Evolutionary conservation across 2,888 invertebrate genomes (phyloP).

Genomic region (Eristalinus sepulchralis): DNA sequence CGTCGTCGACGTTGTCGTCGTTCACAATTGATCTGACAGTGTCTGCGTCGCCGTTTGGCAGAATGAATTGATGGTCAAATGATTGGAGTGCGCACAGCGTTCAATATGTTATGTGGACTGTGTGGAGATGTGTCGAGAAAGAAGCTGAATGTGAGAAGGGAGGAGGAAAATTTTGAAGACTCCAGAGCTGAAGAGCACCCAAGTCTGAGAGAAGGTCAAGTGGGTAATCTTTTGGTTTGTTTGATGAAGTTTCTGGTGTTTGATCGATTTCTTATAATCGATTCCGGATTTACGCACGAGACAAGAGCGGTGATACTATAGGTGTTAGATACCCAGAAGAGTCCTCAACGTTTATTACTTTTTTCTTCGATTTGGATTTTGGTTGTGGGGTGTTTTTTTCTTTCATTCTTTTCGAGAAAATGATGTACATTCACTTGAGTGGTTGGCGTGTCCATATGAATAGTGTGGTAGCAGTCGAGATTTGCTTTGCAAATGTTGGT

Average conservation of each 20-base stretch:
- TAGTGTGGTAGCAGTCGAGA: too few relatives aligned
- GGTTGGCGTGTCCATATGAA: background rate
- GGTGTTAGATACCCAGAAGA: constrained; percentile 18
- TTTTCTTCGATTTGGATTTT: background rate
- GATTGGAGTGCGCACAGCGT: background rate
- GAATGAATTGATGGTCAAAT: constrained; percentile 37
- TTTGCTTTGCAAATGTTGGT: background rate
- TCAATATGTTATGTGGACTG: background rate
- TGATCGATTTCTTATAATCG: constrained; percentile 40
- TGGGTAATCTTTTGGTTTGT: constrained; percentile 58
- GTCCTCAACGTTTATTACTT: background rate
- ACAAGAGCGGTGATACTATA: constrained; percentile 7
- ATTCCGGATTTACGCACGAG: constrained; percentile 37
- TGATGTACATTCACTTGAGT: background rate
- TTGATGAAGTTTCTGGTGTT: constrained; percentile 49
- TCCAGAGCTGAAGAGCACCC: constrained; percentile 13
- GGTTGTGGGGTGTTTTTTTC: background rate
- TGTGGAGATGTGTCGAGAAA: background rate
- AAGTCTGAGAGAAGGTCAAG: constrained; percentile 57
- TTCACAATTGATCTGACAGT: background rate
- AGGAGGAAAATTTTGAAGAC: background rate
- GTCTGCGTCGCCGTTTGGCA: constrained; percentile 5
- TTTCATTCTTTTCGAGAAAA: background rate
- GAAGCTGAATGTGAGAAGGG: background rate
- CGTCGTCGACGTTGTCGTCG: background rate